A percentile compares a stretch with the other conserved stretches of the same genome.
These are phyloP conservation scores for Quadroppia sp. DNA, from an alignment of 2,888 invertebrate species.

Conservation along the genomic window DNA sequence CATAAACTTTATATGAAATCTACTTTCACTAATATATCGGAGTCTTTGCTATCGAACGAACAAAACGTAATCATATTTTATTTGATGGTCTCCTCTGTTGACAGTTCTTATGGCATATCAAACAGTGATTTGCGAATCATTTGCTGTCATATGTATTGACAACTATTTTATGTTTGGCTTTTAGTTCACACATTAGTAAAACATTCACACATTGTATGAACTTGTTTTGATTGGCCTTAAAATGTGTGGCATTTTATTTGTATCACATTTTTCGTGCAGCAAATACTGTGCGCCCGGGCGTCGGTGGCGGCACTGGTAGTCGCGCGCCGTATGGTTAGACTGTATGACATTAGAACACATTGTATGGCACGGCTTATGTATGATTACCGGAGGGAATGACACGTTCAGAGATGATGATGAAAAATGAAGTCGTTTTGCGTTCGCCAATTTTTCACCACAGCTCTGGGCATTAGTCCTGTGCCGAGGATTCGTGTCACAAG, in stretches of 20 bases:
- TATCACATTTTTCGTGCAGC: neutral
- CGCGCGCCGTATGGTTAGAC: neutral
- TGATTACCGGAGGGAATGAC: constrained; percentile 35
- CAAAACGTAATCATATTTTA: neutral
- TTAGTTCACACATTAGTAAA: constrained; percentile 27
- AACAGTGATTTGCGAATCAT: constrained; percentile 35
- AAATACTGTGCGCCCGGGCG: neutral
- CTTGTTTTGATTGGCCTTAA: neutral
- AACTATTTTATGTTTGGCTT: constrained; percentile 9
- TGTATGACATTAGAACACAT: constrained; percentile 7
- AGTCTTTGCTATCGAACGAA: neutral
- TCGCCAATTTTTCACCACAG: constrained; percentile 38
- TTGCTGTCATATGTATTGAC: constrained; percentile 26
- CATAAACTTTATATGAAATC: too few relatives aligned
- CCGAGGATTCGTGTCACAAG: constrained; percentile 27
- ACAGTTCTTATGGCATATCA: neutral
- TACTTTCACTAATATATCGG: too few relatives aligned
- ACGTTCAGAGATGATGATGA: constrained; percentile 26
- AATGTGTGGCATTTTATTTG: neutral
- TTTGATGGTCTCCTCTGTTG: too few relatives aligned
- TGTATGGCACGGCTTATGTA: constrained; percentile 29
- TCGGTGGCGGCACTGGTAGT: neutral
- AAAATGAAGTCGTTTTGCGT: constrained; percentile 38
- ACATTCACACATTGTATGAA: constrained; percentile 29
- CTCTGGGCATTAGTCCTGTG: constrained; percentile 33